Base-by-base conservation (phyloP, 2,113 vertebrate genomes). In the Campylorhamphus procurvoides region DNA sequence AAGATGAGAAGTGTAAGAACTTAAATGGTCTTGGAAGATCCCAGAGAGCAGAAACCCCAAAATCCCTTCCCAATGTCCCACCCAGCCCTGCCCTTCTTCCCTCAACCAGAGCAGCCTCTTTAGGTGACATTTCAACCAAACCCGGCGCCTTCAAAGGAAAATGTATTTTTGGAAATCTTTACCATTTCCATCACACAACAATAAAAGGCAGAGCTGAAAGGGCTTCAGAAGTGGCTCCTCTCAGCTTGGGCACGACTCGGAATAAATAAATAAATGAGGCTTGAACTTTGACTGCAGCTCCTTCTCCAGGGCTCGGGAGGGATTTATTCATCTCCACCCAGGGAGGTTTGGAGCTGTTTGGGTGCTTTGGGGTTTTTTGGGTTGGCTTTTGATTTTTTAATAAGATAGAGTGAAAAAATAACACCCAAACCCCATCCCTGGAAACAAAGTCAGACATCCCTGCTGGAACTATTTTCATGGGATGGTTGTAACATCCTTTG, bases 51-150 rank as follows among this genome's bases (percentile, higher is more conserved):
- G 55, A 59, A 64, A 27, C 44, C 39, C 40, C 72, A 27, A 33
- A 33, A 71, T 63, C 10, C 40, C 39, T n/a, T 19, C 66, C 85
- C 66, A 9, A 31, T 3, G 49, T 35, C 28, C 66, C 58, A 17
- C 1, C 62, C 1, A 9, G 20, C 12, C 29, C 2, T 27, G 19
- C 12, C 16, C 31, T 14, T 28, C 53, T n/a, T 47, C n/a, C 31
- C 8, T 62, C 46, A 12, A 5, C 55, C 18, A 63, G 37, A 22
- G 35, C 66, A n/a, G 7, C 8, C 19, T 3, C 4, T 13, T 47
- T 7, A 24, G 1, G 0, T 13, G 18, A 28, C n/a, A 7, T 56
- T 17, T 17, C 3, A 39, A 15, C 27, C 11, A 39, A 33, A 1
- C 6, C 7, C 28, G 46, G 46, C 7, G 7, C 37, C 62, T 52